phyloP scores from a whole-genome alignment of 2,113 vertebrate species.

The Eurypyga helias region DNA sequence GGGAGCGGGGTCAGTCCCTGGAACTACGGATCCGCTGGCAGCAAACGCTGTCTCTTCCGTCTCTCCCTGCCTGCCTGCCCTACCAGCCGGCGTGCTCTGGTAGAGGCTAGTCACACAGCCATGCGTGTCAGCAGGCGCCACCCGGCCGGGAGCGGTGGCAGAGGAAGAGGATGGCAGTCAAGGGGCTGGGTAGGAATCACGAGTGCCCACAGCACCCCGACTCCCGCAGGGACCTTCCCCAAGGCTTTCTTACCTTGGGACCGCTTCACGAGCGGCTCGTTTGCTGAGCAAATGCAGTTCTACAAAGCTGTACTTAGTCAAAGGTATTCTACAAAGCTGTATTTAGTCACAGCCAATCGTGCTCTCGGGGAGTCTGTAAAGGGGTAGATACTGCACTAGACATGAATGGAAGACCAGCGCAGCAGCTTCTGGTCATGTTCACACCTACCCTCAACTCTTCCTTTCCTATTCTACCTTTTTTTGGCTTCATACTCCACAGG shows the following conservation, averaged over 20 bases:
- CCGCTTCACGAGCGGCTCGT: neutral
- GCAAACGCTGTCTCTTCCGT: neutral
- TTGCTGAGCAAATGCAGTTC: neutral
- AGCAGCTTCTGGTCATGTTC: neutral
- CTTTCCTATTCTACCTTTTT: neutral
- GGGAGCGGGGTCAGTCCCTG: neutral
- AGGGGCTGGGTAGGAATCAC: neutral
- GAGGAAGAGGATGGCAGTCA: neutral
- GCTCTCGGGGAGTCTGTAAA: neutral
- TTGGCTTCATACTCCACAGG: neutral
- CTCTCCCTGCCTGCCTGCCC: neutral
- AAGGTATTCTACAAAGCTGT: neutral
- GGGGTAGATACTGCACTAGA: neutral
- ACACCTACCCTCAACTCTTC: neutral
- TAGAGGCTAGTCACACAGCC: neutral
- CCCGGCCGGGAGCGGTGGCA: neutral
- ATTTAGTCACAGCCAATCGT: neutral
- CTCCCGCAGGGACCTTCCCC: neutral
- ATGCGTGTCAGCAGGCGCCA: neutral
- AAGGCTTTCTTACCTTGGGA: neutral
- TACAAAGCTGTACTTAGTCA: neutral
- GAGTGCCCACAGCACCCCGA: neutral
- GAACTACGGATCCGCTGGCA: fast-evolving
- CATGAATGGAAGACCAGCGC: neutral
- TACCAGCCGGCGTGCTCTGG: neutral